Conservation (phyloP, 2,888 invertebrate species). For the Clivina fossor region DNA sequence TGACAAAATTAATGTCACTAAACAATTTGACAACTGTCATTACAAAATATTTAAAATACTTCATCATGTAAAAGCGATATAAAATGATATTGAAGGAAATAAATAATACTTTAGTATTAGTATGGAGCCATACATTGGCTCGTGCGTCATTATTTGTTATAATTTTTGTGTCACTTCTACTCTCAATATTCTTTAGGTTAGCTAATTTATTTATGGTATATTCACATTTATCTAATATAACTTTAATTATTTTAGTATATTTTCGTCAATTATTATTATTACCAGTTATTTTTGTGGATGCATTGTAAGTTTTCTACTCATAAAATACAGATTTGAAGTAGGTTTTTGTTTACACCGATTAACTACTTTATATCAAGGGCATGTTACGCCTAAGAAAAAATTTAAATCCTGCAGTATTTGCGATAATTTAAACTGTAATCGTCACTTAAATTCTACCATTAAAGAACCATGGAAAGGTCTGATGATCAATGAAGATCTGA, state of each 20-base stretch:
- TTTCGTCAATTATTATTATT: slow-evolving; percentile 50
- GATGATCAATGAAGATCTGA: slow-evolving; percentile 69
- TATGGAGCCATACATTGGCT: slow-evolving; percentile 26
- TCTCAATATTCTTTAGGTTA: slow-evolving; percentile 43
- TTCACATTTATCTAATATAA: background rate
- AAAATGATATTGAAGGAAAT: slow-evolving; percentile 30
- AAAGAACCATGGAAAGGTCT: slow-evolving; percentile 69
- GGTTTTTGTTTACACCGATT: slow-evolving; percentile 46
- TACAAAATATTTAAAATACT: slow-evolving; percentile 7
- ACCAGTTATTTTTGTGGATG: slow-evolving; percentile 51
- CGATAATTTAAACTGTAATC: slow-evolving; percentile 60
- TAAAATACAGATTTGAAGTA: slow-evolving; percentile 49
- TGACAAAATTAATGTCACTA: slow-evolving; percentile 2
- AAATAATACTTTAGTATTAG: slow-evolving; percentile 24
- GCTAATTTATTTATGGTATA: slow-evolving; percentile 5
- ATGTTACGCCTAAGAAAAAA: slow-evolving; percentile 39
- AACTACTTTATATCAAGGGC: slow-evolving; percentile 45
- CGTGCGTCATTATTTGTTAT: slow-evolving; percentile 40
- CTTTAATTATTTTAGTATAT: slow-evolving; percentile 46
- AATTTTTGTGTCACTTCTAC: slow-evolving; percentile 37
- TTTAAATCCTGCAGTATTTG: slow-evolving; percentile 60
- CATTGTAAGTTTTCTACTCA: slow-evolving; percentile 49
- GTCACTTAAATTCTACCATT: slow-evolving; percentile 57
- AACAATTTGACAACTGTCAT: slow-evolving; percentile 28
- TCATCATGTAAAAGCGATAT: slow-evolving; percentile 4